Conservation (phyloP, 2,888 invertebrate species). For the Hedya salicella region DNA sequence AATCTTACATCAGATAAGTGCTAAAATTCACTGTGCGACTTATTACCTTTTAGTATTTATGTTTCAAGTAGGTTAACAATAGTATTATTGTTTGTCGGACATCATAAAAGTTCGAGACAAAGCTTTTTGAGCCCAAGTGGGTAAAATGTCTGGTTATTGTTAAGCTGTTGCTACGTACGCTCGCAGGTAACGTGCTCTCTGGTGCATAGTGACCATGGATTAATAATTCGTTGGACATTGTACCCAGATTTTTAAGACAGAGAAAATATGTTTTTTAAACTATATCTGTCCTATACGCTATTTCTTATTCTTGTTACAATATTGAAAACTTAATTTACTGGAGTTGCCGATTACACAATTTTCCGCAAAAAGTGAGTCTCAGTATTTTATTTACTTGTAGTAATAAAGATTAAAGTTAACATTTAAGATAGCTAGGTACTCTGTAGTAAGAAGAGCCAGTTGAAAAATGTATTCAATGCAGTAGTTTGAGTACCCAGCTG, state of each 20-base stretch:
- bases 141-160: constrained; percentile 41
- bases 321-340: too few relatives aligned
- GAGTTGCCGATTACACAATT: too few relatives aligned
- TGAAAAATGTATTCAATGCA: too few relatives aligned
- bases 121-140: constrained; percentile 32
- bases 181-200: constrained; percentile 39
- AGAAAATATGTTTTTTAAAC: too few relatives aligned
- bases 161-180: constrained; percentile 34
- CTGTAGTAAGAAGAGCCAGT: too few relatives aligned
- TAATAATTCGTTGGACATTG: neutral
- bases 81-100: constrained; percentile 33
- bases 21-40: neutral
- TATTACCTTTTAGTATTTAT: neutral
- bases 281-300: too few relatives aligned
- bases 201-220: constrained; percentile 18
- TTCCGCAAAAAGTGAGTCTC: too few relatives aligned
- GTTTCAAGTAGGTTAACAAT: constrained; percentile 22
- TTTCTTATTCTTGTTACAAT: too few relatives aligned
- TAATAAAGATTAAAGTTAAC: too few relatives aligned
- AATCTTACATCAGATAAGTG: neutral
- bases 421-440: too few relatives aligned
- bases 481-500: too few relatives aligned
- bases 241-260: neutral
- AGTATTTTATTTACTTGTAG: too few relatives aligned
- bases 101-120: constrained; percentile 41